Evolutionary conservation across 2,888 invertebrate genomes (phyloP).

Genomic region (Leptura quadrifasciata): DNA sequence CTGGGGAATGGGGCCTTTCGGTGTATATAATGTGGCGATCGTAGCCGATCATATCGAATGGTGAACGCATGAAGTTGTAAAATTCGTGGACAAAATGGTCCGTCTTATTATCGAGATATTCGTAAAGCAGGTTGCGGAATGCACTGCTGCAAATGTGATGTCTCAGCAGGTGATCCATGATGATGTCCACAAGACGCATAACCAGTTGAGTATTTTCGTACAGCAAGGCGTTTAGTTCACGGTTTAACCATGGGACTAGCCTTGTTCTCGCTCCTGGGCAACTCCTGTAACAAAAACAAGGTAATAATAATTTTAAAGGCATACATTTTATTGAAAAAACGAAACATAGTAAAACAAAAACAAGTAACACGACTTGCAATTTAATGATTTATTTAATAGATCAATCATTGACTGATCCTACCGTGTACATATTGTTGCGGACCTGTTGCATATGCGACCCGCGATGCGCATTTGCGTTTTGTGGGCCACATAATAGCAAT

Average conservation of each 20-base stretch:
- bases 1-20: slow-evolving; percentile 63
- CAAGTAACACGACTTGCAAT: too few species aligned
- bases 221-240: slow-evolving; percentile 88
- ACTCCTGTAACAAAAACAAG: slow-evolving; percentile 77
- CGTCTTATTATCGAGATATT: slow-evolving; percentile 83
- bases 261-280: slow-evolving; percentile 89
- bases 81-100: slow-evolving; percentile 94
- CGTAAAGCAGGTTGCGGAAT: slow-evolving; percentile 82
- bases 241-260: slow-evolving; percentile 90
- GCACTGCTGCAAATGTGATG: slow-evolving; percentile 81
- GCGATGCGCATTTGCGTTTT: too few species aligned
- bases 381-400: too few species aligned
- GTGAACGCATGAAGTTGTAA: slow-evolving; percentile 89
- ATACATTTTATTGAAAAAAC: too few species aligned
- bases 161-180: slow-evolving; percentile 81
- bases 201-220: slow-evolving; percentile 80
- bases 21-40: slow-evolving; percentile 83
- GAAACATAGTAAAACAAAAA: too few species aligned
- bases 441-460: too few species aligned
- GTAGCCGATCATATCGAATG: slow-evolving; percentile 90
- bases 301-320: too few species aligned
- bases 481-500: too few species aligned
- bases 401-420: too few species aligned
- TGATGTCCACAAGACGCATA: slow-evolving; percentile 79
- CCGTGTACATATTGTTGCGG: too few species aligned